Conservation (phyloP, 23 tunicate genomes). For the Halocynthia roretzi region DNA sequence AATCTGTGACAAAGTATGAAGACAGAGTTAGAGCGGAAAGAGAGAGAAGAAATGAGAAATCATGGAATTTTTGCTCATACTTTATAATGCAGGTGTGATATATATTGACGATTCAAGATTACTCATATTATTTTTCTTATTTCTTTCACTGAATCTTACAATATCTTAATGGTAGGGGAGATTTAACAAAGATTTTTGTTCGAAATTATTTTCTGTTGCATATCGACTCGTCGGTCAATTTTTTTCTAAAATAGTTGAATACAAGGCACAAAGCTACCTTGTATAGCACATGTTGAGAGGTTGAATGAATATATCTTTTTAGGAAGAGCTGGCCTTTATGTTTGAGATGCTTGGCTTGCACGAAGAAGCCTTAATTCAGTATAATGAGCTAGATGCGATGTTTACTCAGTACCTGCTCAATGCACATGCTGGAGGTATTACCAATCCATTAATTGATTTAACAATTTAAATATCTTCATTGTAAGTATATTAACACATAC, state of each 20-base stretch:
- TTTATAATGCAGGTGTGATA: constrained; percentile 72
- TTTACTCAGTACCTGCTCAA: constrained; percentile 96
- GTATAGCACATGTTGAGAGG: too few species aligned
- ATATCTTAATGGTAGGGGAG: too few species aligned
- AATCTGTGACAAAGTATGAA: constrained; percentile 57
- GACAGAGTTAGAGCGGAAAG: constrained; percentile 78
- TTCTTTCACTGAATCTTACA: background rate
- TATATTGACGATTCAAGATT: background rate
- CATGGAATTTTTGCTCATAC: constrained; percentile 92
- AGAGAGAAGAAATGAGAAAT: constrained; percentile 80
- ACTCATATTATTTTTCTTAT: background rate
- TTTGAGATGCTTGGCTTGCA: constrained; percentile 89
- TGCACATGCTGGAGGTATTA: constrained; percentile 85
- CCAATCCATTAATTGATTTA: background rate
- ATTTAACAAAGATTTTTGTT: too few species aligned
- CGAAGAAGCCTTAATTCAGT: constrained; percentile 78
- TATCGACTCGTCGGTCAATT: too few species aligned
- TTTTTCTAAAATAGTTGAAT: too few species aligned
- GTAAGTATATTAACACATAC: background rate
- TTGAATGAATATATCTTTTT: background rate
- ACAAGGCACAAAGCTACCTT: too few species aligned
- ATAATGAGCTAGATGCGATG: constrained; percentile 99
- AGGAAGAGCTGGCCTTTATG: constrained; percentile 98
- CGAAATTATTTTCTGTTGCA: too few species aligned
- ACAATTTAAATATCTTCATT: background rate